Conservation (phyloP, 2,797 vertebrate genomes). For the Anas bernieri region DNA sequence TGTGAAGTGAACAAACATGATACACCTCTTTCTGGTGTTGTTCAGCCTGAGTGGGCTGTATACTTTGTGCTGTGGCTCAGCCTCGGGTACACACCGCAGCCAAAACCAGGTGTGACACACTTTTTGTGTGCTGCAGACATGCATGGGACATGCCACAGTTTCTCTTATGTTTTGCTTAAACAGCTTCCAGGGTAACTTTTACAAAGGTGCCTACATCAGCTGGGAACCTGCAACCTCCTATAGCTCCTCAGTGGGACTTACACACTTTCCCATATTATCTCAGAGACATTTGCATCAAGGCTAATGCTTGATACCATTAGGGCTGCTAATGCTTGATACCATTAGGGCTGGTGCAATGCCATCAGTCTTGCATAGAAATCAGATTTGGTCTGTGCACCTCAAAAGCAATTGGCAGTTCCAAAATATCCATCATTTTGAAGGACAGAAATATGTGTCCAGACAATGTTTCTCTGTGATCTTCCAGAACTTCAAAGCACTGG, state of each 20-base stretch:
- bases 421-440: neutral
- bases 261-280: neutral
- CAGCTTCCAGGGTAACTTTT: conserved; percentile 17
- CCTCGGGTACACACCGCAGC: neutral
- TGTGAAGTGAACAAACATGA: neutral
- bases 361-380: neutral
- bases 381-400: neutral
- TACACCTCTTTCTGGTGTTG: neutral
- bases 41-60: neutral
- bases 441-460: neutral
- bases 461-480: neutral
- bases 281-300: neutral
- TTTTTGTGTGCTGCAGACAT: neutral
- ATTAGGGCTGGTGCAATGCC: neutral
- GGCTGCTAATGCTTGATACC: no score
- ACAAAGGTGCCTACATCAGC: conserved; percentile 19
- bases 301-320: no score
- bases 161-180: conserved; percentile 36
- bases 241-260: neutral
- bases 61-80: conserved; percentile 2
- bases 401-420: neutral
- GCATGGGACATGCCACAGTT: neutral
- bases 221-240: neutral
- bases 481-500: neutral
- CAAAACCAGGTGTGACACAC: conserved; percentile 65